These are phyloP conservation scores for Prorops nasuta DNA, from an alignment of 1,140 invertebrate genomes.

Conservation along the genomic window DNA sequence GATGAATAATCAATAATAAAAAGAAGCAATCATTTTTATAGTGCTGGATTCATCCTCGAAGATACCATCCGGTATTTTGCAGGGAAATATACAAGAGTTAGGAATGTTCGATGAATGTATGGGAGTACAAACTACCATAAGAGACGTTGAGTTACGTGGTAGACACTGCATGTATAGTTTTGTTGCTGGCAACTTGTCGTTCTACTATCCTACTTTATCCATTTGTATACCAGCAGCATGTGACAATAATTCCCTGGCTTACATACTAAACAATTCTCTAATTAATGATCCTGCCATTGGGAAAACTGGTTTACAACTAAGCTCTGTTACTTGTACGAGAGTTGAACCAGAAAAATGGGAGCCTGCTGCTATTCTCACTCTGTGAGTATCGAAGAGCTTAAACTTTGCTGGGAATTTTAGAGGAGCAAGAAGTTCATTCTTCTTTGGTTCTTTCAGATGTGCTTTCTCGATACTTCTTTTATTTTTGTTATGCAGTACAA, in stretches of 20 bases:
- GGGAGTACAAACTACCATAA: slow-evolving; percentile 9
- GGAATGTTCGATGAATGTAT: slow-evolving; percentile 45
- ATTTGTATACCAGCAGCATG: slow-evolving; percentile 26
- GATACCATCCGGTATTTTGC: slow-evolving; percentile 36
- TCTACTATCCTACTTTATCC: slow-evolving; percentile 7
- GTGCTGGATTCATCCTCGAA: slow-evolving; percentile 44
- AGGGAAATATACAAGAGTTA: slow-evolving; percentile 34
- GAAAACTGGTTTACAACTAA: not conserved
- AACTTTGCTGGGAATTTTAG: too few species aligned
- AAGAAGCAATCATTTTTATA: slow-evolving; percentile 14
- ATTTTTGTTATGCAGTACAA: slow-evolving; percentile 13
- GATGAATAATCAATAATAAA: not conserved
- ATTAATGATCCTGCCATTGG: not conserved
- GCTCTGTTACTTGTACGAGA: slow-evolving; percentile 11
- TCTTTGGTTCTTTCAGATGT: slow-evolving; percentile 3
- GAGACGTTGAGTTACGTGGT: slow-evolving; percentile 14
- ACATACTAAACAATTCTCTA: not conserved
- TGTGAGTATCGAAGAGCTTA: too few species aligned
- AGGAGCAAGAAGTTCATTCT: too few species aligned
- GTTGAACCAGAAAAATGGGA: slow-evolving; percentile 8
- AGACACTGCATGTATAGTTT: slow-evolving; percentile 21
- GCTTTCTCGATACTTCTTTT: not conserved
- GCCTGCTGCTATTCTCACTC: slow-evolving; percentile 8
- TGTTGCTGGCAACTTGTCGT: not conserved
- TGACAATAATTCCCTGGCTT: slow-evolving; percentile 4